A percentile compares a stretch with the other conserved stretches of the same genome.
phyloP scores from a whole-genome alignment of 2,888 invertebrate species.

The Zaprionus bogoriensis region DNA sequence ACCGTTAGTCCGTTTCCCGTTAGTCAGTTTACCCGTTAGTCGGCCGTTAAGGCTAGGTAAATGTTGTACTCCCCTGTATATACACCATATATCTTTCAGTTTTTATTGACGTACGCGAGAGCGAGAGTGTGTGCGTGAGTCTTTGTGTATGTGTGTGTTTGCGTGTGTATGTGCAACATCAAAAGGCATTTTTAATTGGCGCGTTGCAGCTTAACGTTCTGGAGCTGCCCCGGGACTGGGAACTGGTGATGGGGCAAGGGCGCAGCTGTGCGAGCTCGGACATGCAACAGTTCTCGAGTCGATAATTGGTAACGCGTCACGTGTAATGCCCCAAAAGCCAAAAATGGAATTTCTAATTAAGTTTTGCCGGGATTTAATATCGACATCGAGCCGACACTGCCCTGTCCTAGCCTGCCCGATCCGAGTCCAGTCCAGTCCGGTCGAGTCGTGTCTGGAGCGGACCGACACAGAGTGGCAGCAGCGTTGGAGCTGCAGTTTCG shows the following conservation, averaged over 20 bases:
- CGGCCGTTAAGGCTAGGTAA: slow-evolving; percentile 54
- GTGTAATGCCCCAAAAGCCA: slow-evolving; percentile 79
- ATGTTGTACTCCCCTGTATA: slow-evolving; percentile 53
- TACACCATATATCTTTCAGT: slow-evolving; percentile 19
- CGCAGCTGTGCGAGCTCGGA: neutral
- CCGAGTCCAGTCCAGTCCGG: neutral
- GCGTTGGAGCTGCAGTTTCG: slow-evolving; percentile 47
- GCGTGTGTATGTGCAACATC: slow-evolving; percentile 54
- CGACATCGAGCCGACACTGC: slow-evolving; percentile 52
- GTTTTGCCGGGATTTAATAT: slow-evolving; percentile 80
- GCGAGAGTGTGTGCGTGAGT: neutral
- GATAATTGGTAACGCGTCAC: slow-evolving; percentile 80
- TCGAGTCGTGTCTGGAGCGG: neutral
- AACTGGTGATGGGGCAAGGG: neutral
- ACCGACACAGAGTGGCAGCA: neutral
- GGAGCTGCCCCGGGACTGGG: slow-evolving; percentile 7
- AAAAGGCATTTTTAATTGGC: slow-evolving; percentile 76
- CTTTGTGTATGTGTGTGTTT: slow-evolving; percentile 10
- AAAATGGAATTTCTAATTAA: slow-evolving; percentile 82
- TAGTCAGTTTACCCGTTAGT: slow-evolving; percentile 42
- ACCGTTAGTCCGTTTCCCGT: slow-evolving; percentile 32
- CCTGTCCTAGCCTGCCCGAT: neutral
- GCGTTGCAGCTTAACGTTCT: slow-evolving; percentile 57
- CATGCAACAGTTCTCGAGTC: slow-evolving; percentile 71
- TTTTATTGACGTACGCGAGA: neutral